These are phyloP conservation scores for Promerops cafer DNA, from an alignment of 2,113 vertebrate species.

Conservation along the genomic window DNA sequence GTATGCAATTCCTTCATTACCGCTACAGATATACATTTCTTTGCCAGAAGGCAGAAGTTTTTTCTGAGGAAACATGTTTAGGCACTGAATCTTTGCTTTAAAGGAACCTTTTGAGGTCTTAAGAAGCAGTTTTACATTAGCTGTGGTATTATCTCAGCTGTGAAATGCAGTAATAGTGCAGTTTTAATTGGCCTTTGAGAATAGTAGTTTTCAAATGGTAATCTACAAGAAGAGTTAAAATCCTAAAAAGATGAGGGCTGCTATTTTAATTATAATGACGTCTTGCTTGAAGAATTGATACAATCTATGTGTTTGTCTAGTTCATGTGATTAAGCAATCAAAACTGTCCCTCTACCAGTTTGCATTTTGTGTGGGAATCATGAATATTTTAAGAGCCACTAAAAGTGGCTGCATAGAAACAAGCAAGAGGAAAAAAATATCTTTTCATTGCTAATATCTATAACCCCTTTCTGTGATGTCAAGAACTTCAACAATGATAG, in stretches of 20 bases:
- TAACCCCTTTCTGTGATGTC: not conserved
- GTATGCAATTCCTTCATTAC: not conserved
- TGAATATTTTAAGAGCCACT: constrained; percentile 9
- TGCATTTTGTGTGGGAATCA: constrained; percentile 29
- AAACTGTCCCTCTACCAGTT: not conserved
- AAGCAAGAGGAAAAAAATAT: not conserved
- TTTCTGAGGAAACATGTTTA: not conserved
- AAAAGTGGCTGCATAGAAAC: not conserved
- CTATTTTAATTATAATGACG: not conserved
- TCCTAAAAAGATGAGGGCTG: not conserved
- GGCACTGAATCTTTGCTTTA: constrained; percentile 7
- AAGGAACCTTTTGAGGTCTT: not conserved
- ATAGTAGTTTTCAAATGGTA: constrained; percentile 27
- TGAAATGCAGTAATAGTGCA: constrained; percentile 35
- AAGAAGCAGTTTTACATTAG: not conserved
- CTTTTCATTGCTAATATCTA: not conserved
- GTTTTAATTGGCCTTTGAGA: constrained; percentile 38
- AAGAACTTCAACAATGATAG: not conserved
- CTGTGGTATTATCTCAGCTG: not conserved
- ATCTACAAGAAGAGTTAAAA: constrained; percentile 6
- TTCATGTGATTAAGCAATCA: not conserved
- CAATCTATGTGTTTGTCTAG: not conserved
- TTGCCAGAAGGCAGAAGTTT: not conserved
- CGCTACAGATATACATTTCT: not conserved
- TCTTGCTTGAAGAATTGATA: constrained; percentile 22